A percentile compares a stretch with the other conserved stretches of the same genome.
Conservation (phyloP, 2,113 vertebrate species). For the Rhombomys opimus region DNA sequence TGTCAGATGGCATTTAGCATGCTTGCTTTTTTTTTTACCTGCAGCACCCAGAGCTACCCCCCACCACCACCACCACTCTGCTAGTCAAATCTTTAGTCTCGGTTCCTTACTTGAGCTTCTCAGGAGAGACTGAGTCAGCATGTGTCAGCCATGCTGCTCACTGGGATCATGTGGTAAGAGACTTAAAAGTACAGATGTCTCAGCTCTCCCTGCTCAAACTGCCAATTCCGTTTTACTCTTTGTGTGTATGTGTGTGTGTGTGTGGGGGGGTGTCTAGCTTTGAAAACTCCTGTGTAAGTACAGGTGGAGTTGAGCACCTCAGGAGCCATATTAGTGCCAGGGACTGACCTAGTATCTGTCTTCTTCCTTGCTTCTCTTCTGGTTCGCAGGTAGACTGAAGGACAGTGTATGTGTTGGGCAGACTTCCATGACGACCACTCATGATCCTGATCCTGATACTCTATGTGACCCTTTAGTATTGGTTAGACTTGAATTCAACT, state of each 20-base stretch:
- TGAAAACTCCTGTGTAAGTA: not conserved
- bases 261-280: not conserved
- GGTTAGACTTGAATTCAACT: constrained; percentile 10
- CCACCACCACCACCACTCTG: not conserved
- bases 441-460: not conserved
- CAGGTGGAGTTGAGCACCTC: not conserved
- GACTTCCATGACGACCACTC: not conserved
- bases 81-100: not conserved
- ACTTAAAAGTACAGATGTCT: not conserved
- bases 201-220: not conserved
- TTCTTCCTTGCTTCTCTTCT: not conserved
- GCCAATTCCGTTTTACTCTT: not conserved
- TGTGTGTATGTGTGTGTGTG: no score
- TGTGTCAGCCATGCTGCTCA: not conserved
- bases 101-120: not conserved
- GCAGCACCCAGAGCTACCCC: not conserved
- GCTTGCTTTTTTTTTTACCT: constrained; percentile 2
- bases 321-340: not conserved
- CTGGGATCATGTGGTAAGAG: not conserved
- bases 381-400: not conserved
- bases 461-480: not conserved
- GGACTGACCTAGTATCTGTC: not conserved
- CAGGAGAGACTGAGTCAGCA: not conserved
- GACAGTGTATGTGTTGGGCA: no score
- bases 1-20: not conserved